phyloP scores from a whole-genome alignment of 1,140 invertebrate species.

The Calycopis cecrops region DNA sequence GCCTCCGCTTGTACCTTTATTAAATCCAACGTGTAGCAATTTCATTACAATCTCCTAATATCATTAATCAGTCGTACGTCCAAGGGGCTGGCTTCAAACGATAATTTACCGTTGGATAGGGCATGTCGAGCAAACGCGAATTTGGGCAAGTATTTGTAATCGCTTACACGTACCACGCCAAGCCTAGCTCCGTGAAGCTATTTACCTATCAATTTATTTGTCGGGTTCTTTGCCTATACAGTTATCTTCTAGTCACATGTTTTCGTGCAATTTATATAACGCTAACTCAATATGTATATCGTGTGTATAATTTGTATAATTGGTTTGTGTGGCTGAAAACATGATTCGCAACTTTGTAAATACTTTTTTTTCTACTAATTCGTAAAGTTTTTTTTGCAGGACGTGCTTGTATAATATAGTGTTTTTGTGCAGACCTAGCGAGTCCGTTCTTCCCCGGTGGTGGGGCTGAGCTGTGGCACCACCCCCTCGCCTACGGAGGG shows the following conservation, averaged over 20 bases:
- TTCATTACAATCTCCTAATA: constrained; percentile 7
- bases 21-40: constrained; percentile 2
- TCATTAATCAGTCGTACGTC: constrained; percentile 3
- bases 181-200: constrained; percentile 68
- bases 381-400: constrained; percentile 1
- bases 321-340: constrained; percentile 37
- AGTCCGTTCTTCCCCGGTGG: constrained; percentile 93
- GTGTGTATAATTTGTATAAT: constrained; percentile 7
- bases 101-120: constrained; percentile 4
- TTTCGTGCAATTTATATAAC: constrained; percentile 44
- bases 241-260: constrained; percentile 48
- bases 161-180: constrained; percentile 72
- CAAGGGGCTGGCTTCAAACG: not conserved
- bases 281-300: constrained; percentile 11
- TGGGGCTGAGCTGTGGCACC: constrained; percentile 94
- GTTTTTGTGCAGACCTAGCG: constrained; percentile 85
- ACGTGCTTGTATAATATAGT: constrained; percentile 1
- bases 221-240: constrained; percentile 58
- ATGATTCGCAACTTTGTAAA: constrained; percentile 57
- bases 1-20: not conserved
- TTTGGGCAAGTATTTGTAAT: constrained; percentile 67
- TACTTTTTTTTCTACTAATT: constrained; percentile 24
- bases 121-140: constrained; percentile 55
- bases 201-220: constrained; percentile 50
- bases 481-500: constrained; percentile 87